These are phyloP conservation scores for Drosophila imparisetae DNA, from an alignment of 2,888 invertebrate species.

Conservation along the genomic window DNA sequence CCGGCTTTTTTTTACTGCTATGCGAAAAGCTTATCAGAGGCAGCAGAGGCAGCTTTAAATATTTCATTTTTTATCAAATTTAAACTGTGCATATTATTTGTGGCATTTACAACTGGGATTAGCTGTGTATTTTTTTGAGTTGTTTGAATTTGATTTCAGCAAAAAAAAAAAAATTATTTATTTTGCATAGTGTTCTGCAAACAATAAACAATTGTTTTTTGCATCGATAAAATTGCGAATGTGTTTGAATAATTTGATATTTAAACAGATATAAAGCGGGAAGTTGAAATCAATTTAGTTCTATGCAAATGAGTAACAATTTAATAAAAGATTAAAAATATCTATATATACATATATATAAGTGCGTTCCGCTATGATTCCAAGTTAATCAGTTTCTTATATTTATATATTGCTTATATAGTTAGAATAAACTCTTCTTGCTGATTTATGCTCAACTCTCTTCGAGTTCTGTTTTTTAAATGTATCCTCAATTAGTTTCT, in stretches of 20 bases:
- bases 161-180: not conserved
- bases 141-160: not conserved
- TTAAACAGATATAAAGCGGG: not conserved
- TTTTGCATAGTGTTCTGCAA: not conserved
- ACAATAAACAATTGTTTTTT: not conserved
- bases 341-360: not conserved
- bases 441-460: not conserved
- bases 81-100: not conserved
- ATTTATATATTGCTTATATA: too few species aligned
- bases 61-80: not conserved
- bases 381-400: not conserved
- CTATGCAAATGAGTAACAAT: not conserved
- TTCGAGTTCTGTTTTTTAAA: not conserved
- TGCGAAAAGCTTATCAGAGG: not conserved
- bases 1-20: not conserved
- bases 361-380: not conserved
- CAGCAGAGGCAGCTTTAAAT: not conserved
- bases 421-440: not conserved
- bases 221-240: not conserved
- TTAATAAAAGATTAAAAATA: not conserved
- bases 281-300: not conserved
- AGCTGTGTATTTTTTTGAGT: not conserved
- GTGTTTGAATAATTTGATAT: not conserved
- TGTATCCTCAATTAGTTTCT: not conserved
- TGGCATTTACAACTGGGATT: not conserved